phyloP scores from a whole-genome alignment of 1,140 invertebrate species.

The Octopus bimaculoides region DNA sequence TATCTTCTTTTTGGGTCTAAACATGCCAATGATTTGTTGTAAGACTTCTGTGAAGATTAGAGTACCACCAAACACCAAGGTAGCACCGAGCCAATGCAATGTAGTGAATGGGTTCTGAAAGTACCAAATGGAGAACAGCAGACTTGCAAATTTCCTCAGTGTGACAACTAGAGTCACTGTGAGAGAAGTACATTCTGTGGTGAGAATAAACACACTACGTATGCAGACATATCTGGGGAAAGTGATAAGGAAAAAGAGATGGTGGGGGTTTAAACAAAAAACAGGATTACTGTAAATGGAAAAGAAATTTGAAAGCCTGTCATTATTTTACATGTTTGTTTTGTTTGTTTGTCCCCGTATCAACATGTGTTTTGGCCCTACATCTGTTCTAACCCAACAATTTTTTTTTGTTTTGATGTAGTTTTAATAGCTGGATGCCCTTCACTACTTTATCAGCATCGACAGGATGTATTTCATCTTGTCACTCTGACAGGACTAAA shows the following conservation, averaged over 20 bases:
- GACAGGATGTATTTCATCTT: too few species aligned
- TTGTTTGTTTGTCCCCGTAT: too few species aligned
- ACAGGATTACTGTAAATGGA: too few species aligned
- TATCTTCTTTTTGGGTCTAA: neutral
- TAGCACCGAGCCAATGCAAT: slow-evolving; percentile 89
- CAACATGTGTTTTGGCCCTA: too few species aligned
- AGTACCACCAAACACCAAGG: slow-evolving; percentile 89
- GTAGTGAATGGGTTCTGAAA: slow-evolving; percentile 93
- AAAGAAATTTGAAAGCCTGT: too few species aligned
- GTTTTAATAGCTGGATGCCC: too few species aligned
- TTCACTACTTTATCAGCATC: too few species aligned
- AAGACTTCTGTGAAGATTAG: slow-evolving; percentile 74
- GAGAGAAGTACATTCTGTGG: slow-evolving; percentile 88
- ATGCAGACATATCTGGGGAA: slow-evolving; percentile 78
- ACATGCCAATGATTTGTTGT: neutral
- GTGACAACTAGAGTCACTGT: slow-evolving; percentile 96
- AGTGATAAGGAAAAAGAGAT: slow-evolving; percentile 20
- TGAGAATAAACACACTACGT: slow-evolving; percentile 88
- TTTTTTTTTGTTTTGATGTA: too few species aligned
- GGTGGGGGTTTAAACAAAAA: slow-evolving; percentile 13
- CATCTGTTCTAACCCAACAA: too few species aligned
- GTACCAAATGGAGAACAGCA: slow-evolving; percentile 93
- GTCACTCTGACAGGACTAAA: too few species aligned
- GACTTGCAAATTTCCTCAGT: slow-evolving; percentile 89
- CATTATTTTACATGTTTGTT: too few species aligned